Evolutionary conservation across 2,113 vertebrate species (phyloP).

Genomic region (Pelusios castaneus): DNA sequence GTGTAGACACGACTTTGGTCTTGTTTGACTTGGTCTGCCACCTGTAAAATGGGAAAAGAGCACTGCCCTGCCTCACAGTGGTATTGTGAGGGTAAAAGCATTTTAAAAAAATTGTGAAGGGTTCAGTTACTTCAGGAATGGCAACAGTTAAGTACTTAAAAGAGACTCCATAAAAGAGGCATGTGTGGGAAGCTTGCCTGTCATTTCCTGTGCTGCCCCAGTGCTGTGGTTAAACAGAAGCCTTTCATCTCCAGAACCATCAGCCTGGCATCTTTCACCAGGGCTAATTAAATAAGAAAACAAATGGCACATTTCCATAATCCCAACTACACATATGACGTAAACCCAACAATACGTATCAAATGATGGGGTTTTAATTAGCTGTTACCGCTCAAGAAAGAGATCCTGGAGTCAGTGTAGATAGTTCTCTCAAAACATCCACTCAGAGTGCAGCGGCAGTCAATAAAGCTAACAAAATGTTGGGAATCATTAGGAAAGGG

Average conservation of each 20-base stretch:
- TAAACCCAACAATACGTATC: no score
- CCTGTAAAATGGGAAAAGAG: neutral
- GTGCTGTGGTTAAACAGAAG: neutral
- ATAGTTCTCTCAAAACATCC: no score
- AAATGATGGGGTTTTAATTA: no score
- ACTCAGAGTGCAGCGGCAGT: no score
- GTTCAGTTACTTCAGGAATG: neutral
- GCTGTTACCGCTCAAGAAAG: no score
- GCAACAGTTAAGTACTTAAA: neutral
- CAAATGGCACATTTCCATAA: constrained; percentile 18
- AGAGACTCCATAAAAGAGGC: no score
- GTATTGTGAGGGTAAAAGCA: neutral
- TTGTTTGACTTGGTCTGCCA: neutral
- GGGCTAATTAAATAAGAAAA: constrained; percentile 28
- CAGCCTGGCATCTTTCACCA: neutral
- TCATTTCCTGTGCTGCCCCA: neutral
- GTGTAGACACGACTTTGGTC: neutral
- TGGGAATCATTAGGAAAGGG: no score
- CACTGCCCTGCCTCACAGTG: neutral
- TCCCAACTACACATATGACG: neutral
- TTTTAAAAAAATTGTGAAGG: neutral
- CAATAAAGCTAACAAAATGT: no score
- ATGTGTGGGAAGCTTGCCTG: accelerated
- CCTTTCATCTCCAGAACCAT: neutral
- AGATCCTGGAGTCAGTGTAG: no score